Evolutionary conservation across 2,797 vertebrate species (phyloP).

Genomic region (Notolepis coatsorum): DNA sequence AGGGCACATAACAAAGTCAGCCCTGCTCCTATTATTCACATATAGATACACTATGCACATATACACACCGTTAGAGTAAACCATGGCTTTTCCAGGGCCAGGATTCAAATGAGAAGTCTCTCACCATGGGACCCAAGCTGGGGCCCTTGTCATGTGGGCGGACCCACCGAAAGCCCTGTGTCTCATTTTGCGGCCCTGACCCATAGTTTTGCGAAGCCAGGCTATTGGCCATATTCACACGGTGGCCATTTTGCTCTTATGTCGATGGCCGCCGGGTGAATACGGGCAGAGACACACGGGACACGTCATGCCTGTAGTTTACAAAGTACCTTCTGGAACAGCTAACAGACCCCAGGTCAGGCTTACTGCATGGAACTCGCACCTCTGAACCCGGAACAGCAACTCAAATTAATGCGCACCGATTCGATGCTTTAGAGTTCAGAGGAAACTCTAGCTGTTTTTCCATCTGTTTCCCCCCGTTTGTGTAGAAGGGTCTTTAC

Average conservation of each 20-base stretch:
- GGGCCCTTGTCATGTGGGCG: background rate
- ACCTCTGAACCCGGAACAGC: background rate
- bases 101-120: background rate
- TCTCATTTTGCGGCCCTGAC: background rate
- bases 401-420: background rate
- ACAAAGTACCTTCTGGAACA: conserved; percentile 2
- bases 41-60: conserved; percentile 64
- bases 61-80: conserved; percentile 22
- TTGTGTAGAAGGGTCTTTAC: background rate
- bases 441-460: background rate
- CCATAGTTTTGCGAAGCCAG: background rate
- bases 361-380: background rate
- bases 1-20: background rate
- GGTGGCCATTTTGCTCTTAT: no score
- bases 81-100: background rate
- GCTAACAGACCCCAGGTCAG: background rate
- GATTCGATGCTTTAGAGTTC: background rate
- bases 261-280: no score
- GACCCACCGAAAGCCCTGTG: background rate
- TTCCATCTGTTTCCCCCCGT: background rate
- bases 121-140: background rate
- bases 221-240: no score
- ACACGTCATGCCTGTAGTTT: background rate
- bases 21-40: conserved; percentile 47
- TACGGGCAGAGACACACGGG: background rate